Evolutionary conservation across 2,888 invertebrate genomes (phyloP).

Genomic region (Exephanes ischioxanthus): DNA sequence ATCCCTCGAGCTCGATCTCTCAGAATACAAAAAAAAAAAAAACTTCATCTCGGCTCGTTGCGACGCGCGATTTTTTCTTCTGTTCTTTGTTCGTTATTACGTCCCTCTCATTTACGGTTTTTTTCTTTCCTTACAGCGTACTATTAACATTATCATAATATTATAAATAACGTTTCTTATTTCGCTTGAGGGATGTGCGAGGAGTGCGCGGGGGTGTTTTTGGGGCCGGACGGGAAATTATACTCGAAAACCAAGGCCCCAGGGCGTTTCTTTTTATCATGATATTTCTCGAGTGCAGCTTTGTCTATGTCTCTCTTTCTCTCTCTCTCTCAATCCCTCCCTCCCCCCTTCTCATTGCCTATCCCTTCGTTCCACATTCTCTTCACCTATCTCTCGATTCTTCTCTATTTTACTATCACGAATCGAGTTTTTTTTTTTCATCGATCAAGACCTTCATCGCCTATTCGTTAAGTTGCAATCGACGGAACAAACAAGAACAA

Average conservation of each 20-base stretch:
- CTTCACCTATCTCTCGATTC: constrained; percentile 39
- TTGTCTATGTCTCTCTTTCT: constrained; percentile 46
- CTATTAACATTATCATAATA: constrained; percentile 65
- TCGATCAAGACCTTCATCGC: constrained; percentile 30
- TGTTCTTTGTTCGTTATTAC: constrained; percentile 25
- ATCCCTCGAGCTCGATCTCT: background rate
- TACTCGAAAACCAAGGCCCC: constrained; percentile 82
- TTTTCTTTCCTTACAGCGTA: constrained; percentile 51
- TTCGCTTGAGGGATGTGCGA: constrained; percentile 64
- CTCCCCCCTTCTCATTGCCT: constrained; percentile 49
- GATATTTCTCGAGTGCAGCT: constrained; percentile 59
- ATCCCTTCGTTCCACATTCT: constrained; percentile 72
- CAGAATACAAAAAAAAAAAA: constrained; percentile 12
- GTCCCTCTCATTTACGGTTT: background rate
- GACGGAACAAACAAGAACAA: constrained; percentile 13
- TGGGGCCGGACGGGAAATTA: constrained; percentile 78
- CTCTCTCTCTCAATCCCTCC: constrained; percentile 13
- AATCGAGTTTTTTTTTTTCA: constrained; percentile 36
- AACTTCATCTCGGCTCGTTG: constrained; percentile 30
- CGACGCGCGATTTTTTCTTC: constrained; percentile 27
- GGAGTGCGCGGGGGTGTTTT: constrained; percentile 63
- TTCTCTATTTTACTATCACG: constrained; percentile 39
- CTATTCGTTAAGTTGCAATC: constrained; percentile 11
- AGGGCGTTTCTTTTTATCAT: constrained; percentile 79
- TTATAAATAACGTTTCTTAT: constrained; percentile 51